Base-by-base conservation (phyloP, 2,888 invertebrate genomes). In the Malthinus seriepunctatus region DNA sequence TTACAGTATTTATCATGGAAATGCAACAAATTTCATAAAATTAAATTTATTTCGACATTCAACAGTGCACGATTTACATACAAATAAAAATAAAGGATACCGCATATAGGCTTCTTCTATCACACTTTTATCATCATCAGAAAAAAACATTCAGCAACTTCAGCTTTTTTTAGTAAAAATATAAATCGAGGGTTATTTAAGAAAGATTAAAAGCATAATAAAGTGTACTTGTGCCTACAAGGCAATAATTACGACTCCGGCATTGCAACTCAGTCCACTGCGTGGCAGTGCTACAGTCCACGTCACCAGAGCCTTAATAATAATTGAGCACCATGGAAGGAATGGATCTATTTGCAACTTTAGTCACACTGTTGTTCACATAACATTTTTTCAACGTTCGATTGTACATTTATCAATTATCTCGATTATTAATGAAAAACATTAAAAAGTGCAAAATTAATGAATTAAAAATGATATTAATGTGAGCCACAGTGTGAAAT, bases 301-400 rank as follows among this genome's bases (percentile, higher is more conserved):
- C 62, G 53, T 67, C 66, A 69, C 67, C 66, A 66, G 59, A 56
- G 59, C 45, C 59, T 59, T 62, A 48, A 56, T 56, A 62, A 58
- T 78, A 78, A 80, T 84, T 84, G 85, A 86, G 85, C 86, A 85
- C 85, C 84, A 82, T 84, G 85, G 85, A 85, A 86, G 85, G 85
- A 86, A 85, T 86, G 78, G 79, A 83, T 83, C 83, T 82, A 65
- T 63, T 56, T 59, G 61, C 66, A 81, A 65, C 58, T 59, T 51
- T 61, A 48, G 8, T 51, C 60, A 65, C 65, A 64, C 63, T 64
- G 62, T 65, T 51, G 56, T 62, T 64, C 64, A 66, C 63, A 47
- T 12, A 46, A 79, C 23, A 39, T 15, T 9, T 42, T 42, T 23
- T 23, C 23, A 5, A 23, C 23, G 5, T 5, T 23, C 23, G 23